These are phyloP conservation scores for Thunnus maccoyii DNA, from an alignment of 2,113 vertebrate genomes.

Conservation along the genomic window DNA sequence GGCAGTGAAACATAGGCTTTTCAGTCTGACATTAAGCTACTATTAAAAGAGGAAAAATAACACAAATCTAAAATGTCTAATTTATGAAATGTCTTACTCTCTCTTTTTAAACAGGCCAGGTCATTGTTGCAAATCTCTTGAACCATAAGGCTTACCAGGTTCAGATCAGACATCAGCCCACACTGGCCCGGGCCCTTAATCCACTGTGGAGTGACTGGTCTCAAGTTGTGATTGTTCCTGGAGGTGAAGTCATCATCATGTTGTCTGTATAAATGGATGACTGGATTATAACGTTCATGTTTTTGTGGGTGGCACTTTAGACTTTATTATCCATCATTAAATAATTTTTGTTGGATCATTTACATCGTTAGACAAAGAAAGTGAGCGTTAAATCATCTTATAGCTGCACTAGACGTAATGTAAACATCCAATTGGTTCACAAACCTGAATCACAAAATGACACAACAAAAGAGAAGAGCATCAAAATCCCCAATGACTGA, in stretches of 20 bases:
- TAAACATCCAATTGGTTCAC: too few relatives aligned
- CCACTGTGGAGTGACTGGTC: constrained; percentile 80
- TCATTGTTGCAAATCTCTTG: constrained; percentile 48
- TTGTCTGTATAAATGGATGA: background rate
- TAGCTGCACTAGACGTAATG: too few relatives aligned
- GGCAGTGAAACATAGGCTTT: too few relatives aligned
- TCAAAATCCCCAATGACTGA: too few relatives aligned
- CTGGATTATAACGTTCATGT: background rate
- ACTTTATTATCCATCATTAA: background rate
- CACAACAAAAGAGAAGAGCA: too few relatives aligned
- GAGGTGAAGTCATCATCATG: constrained; percentile 57
- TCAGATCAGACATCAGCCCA: constrained; percentile 68
- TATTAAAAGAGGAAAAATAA: background rate
- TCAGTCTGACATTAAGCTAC: background rate
- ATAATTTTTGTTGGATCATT: too few relatives aligned
- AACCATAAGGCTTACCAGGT: constrained; percentile 56
- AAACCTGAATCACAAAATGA: too few relatives aligned
- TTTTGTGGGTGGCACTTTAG: background rate
- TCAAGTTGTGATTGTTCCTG: constrained; percentile 55
- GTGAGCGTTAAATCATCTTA: too few relatives aligned
- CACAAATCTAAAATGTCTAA: background rate
- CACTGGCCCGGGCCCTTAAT: background rate
- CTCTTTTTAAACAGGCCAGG: constrained; percentile 52
- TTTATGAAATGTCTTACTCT: background rate
- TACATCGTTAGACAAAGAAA: too few relatives aligned